Conservation (phyloP, 2,888 invertebrate genomes). For the Sepiola atlantica region DNA sequence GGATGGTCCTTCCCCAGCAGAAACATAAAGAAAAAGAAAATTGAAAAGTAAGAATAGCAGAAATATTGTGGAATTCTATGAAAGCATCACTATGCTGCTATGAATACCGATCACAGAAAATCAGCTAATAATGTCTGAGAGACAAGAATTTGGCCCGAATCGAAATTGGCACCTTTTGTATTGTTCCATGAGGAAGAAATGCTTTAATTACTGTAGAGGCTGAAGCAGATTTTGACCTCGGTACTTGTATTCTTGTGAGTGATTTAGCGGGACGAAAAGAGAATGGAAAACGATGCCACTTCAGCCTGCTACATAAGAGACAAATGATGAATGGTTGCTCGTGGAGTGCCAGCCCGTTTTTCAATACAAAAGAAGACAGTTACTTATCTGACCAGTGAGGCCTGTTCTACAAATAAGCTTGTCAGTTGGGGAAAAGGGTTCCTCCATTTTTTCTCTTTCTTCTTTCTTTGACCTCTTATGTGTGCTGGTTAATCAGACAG, state of each 20-base stretch:
- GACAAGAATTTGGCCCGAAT: neutral
- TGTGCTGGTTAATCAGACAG: neutral
- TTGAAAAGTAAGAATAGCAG: neutral
- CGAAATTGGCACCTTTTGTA: constrained; percentile 4
- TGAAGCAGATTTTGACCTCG: constrained; percentile 8
- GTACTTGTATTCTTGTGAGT: constrained; percentile 8
- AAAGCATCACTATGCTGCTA: neutral
- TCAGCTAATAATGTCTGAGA: neutral
- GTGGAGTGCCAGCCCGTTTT: neutral
- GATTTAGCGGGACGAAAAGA: neutral
- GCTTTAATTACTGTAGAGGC: constrained; percentile 6
- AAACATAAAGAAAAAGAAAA: too few relatives aligned
- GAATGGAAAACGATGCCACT: neutral
- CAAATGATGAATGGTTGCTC: neutral
- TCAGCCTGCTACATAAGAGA: neutral
- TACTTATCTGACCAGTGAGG: neutral
- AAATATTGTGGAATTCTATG: neutral
- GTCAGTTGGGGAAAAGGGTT: neutral
- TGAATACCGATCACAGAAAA: neutral
- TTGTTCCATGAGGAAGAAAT: constrained; percentile 18
- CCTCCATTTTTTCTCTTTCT: neutral
- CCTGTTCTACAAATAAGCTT: neutral
- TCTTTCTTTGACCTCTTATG: neutral
- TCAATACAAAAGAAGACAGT: neutral
- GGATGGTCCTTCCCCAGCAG: too few relatives aligned